Evolutionary conservation across 1,140 invertebrate genomes (phyloP), one percentile per base, ranked within the genome.

Genomic region (Nomia melanderi): DNA sequence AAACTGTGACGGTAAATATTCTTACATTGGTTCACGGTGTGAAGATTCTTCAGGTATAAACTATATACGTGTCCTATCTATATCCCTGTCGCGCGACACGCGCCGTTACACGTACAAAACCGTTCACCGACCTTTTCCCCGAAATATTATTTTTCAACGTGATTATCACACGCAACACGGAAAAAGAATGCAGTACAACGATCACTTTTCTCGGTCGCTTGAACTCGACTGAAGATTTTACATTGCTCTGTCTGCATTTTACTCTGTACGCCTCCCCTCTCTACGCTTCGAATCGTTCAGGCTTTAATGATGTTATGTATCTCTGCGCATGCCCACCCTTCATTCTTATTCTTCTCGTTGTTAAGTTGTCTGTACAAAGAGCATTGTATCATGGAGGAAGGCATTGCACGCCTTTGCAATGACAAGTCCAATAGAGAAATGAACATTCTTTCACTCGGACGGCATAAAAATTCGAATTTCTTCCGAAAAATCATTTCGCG

Each of bases 261-360:
- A 47, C 62, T 71, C 59, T 54, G 23, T 33, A 29, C 50, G 62
- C 20, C 60, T 56, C 67, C 57, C 66, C 50, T 54, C 67, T 27
- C 33, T n/a, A n/a, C 1, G 11, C 4, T 36, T 47, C 31, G 12
- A 59, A 56, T 72, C 56, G 33, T 82, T 47, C 36, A 36, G 39
- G 44, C 44, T 66, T 60, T 25, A 44, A 53, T 47, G 62, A 50
- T 67, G 63, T 59, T 75, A 36, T 12, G 31, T 70, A 47, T 65
- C 31, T 79, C 36, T 72, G 36, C 80, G 80, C 78, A 82, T 81
- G 66, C 64, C 36, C 54, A n/a, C 39, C 50, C 25, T 69, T 76
- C 23, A 47, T 50, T 67, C 54, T 36, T 27, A 5, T 11, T 76
- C 53, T 57, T 36, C 11, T 66, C 14, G 23, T 54, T 14, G 27